Percentiles rank a stretch among this genome's conserved stretches.
phyloP scores from a whole-genome alignment of 1,140 invertebrate genomes.

The Drosophila parvula region DNA sequence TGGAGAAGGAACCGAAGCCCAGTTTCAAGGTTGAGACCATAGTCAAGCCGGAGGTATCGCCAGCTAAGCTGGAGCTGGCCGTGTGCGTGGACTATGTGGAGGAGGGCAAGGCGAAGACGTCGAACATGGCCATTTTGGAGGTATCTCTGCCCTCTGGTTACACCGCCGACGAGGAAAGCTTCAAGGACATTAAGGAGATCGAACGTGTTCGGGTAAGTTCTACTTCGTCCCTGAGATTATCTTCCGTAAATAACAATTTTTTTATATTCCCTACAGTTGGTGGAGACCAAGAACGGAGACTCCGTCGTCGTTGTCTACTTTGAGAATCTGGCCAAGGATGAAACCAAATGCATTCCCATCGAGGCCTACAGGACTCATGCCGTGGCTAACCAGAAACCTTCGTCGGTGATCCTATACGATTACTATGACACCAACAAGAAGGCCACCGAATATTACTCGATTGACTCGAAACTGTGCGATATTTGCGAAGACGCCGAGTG shows the following conservation, averaged over 20 bases:
- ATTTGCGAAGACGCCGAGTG: constrained; percentile 71
- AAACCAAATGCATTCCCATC: constrained; percentile 91
- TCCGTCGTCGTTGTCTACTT: constrained; percentile 93
- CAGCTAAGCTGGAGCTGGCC: constrained; percentile 89
- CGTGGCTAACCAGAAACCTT: constrained; percentile 93
- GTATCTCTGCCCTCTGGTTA: constrained; percentile 93
- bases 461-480: constrained; percentile 71
- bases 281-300: constrained; percentile 91
- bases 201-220: constrained; percentile 69
- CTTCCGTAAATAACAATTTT: not conserved
- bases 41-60: constrained; percentile 89
- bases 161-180: constrained; percentile 79
- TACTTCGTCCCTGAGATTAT: not conserved
- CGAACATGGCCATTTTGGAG: constrained; percentile 96
- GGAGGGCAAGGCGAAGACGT: constrained; percentile 77
- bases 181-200: constrained; percentile 58
- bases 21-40: constrained; percentile 90
- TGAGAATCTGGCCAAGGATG: constrained; percentile 88
- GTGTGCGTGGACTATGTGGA: constrained; percentile 87
- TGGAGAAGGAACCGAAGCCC: constrained; percentile 92
- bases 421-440: constrained; percentile 95
- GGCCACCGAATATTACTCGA: constrained; percentile 74
- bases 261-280: constrained; percentile 83
- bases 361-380: constrained; percentile 92
- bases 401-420: constrained; percentile 93